A percentile compares a stretch with the other conserved stretches of the same genome.
Evolutionary conservation across 2,888 invertebrate species (phyloP).

Genomic region (Thecophora atra): DNA sequence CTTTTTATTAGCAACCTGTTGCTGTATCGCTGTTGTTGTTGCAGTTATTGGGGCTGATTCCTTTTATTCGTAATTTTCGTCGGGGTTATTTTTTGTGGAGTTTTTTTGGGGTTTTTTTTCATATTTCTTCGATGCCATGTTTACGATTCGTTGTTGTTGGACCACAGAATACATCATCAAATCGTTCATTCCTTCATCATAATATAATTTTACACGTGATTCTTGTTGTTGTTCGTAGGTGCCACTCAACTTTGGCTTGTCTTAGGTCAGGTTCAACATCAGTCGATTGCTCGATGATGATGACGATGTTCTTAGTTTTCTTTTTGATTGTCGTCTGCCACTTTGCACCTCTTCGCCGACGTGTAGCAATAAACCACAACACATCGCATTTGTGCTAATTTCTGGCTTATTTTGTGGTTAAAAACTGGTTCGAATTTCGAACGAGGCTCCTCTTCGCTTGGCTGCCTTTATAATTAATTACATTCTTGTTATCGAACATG

Average conservation of each 20-base stretch:
- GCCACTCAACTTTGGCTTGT: slow-evolving; percentile 56
- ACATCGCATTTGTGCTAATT: slow-evolving; percentile 11
- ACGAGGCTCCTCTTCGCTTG: background rate
- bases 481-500: slow-evolving; percentile 24
- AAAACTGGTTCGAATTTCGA: background rate
- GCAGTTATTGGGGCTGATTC: slow-evolving; percentile 36
- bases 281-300: background rate
- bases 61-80: slow-evolving; percentile 6
- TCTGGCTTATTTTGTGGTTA: slow-evolving; percentile 27
- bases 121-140: slow-evolving; percentile 24
- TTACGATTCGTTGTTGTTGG: slow-evolving; percentile 21
- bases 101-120: slow-evolving; percentile 36
- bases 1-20: slow-evolving; percentile 28
- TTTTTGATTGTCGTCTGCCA: background rate
- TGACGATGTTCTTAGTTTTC: slow-evolving; percentile 12
- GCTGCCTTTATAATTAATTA: slow-evolving; percentile 15
- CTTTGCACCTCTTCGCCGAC: no score
- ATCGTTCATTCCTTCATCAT: slow-evolving; percentile 45
- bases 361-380: slow-evolving; percentile 20
- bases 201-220: slow-evolving; percentile 10
- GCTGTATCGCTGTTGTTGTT: slow-evolving; percentile 4
- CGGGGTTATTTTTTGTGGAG: slow-evolving; percentile 8
- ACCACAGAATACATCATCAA: slow-evolving; percentile 54
- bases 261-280: slow-evolving; percentile 53
- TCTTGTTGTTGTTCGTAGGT: slow-evolving; percentile 40